Evolutionary conservation across 2,888 invertebrate genomes (phyloP).

Genomic region (Dorcus parallelipipedus): DNA sequence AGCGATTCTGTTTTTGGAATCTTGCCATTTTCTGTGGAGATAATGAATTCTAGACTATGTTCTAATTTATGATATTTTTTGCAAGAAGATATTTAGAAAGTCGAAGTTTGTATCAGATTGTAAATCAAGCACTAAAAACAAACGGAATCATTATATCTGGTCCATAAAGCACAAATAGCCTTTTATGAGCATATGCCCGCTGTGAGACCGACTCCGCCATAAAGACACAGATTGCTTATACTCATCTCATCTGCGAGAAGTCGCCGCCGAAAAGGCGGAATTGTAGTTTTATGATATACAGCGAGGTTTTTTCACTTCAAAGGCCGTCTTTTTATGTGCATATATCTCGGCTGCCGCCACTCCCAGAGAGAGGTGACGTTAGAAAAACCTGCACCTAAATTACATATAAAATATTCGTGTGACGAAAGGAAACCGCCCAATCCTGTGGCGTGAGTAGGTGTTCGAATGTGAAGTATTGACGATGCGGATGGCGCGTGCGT

Average conservation of each 20-base stretch:
- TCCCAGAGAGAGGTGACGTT: constrained; percentile 27
- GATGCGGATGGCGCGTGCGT: constrained; percentile 44
- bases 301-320: constrained; percentile 30
- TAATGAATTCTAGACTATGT: too few species aligned
- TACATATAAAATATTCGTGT: constrained; percentile 33
- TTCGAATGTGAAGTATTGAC: constrained; percentile 50
- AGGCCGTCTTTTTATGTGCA: constrained; percentile 27
- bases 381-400: constrained; percentile 30
- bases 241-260: constrained; percentile 33
- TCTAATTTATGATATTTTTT: too few species aligned
- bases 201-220: constrained; percentile 24
- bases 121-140: constrained; percentile 24
- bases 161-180: constrained; percentile 39
- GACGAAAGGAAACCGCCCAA: constrained; percentile 39
- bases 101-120: constrained; percentile 1
- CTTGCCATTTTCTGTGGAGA: too few species aligned
- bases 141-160: constrained; percentile 38
- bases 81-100: neutral
- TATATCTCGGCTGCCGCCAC: constrained; percentile 19
- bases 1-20: too few species aligned
- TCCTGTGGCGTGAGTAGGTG: constrained; percentile 45
- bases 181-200: constrained; percentile 41
- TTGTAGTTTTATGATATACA: constrained; percentile 31
- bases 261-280: constrained; percentile 29
- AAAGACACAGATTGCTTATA: constrained; percentile 37